Conservation (phyloP, 2,113 vertebrate species). For the Oncorhynchus mykiss region DNA sequence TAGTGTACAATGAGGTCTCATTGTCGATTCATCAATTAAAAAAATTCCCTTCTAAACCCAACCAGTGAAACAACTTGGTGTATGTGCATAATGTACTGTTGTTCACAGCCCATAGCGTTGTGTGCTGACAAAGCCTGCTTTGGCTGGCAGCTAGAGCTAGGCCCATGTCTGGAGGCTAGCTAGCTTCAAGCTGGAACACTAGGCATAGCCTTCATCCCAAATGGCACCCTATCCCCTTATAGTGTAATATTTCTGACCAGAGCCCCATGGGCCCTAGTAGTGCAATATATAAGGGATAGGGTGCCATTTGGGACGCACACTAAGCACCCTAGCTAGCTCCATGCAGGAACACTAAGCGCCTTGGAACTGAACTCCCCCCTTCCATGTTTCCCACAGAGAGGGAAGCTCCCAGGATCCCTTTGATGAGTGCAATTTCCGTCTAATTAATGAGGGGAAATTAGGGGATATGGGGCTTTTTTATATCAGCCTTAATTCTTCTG, state of each 20-base stretch:
- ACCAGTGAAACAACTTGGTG: background rate
- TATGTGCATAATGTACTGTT: background rate
- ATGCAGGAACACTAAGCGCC: constrained; percentile 10
- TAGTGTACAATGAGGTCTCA: background rate
- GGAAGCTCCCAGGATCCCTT: constrained; percentile 41
- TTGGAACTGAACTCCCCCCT: constrained; percentile 37
- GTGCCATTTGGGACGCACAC: background rate
- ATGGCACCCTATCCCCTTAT: background rate
- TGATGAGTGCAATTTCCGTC: constrained; percentile 51
- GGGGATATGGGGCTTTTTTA: constrained; percentile 35
- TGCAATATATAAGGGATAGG: background rate
- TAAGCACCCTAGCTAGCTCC: too few species aligned
- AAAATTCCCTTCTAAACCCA: background rate
- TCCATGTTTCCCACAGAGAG: constrained; percentile 29
- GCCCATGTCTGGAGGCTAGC: constrained; percentile 9
- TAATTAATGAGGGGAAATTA: constrained; percentile 58
- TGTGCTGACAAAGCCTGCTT: background rate
- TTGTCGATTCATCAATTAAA: background rate
- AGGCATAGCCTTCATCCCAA: too few species aligned
- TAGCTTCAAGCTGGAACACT: background rate
- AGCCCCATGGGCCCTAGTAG: too few species aligned
- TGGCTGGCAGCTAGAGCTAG: background rate
- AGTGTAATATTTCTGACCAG: too few species aligned
- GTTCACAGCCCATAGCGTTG: background rate
- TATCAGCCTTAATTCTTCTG: constrained; percentile 44